A percentile compares a stretch with the other conserved stretches of the same genome.
Conservation (phyloP, 37 sponge, comb jelly and placozoan genomes). For the Cliona cf. orientalis region DNA sequence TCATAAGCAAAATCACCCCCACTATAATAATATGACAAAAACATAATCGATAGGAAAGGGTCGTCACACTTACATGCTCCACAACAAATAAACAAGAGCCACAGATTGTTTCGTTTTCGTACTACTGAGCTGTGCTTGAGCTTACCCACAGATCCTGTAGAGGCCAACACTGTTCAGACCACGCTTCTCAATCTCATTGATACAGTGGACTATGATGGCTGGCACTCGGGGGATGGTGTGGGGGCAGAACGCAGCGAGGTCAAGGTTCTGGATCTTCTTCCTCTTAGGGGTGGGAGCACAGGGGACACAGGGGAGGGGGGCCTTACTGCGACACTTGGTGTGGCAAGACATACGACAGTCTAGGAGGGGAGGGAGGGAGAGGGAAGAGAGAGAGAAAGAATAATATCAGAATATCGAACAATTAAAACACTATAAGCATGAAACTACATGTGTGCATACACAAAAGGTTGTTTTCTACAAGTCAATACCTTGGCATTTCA, state of each 20-base stretch:
- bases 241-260: conserved; percentile 84
- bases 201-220: conserved; percentile 82
- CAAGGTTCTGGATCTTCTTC: conserved; percentile 72
- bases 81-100: no score
- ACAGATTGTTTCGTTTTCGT: no score
- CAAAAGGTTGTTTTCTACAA: background rate
- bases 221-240: conserved; percentile 83
- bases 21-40: no score
- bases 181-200: conserved; percentile 85
- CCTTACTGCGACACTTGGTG: conserved; percentile 74
- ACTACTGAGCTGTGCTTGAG: background rate
- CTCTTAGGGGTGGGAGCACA: conserved; percentile 78
- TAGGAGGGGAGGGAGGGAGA: conserved; percentile 10
- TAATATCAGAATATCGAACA: no score
- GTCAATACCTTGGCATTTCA: conserved; percentile 70
- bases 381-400: no score
- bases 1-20: no score
- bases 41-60: no score
- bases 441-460: no score
- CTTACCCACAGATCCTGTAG: conserved; percentile 90
- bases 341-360: conserved; percentile 87
- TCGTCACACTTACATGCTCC: no score
- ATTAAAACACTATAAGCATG: no score
- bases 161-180: conserved; percentile 87
- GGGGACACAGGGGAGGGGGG: conserved; percentile 90